Evolutionary conservation across 2,888 invertebrate genomes (phyloP).

Genomic region (Cosmia trapezina): DNA sequence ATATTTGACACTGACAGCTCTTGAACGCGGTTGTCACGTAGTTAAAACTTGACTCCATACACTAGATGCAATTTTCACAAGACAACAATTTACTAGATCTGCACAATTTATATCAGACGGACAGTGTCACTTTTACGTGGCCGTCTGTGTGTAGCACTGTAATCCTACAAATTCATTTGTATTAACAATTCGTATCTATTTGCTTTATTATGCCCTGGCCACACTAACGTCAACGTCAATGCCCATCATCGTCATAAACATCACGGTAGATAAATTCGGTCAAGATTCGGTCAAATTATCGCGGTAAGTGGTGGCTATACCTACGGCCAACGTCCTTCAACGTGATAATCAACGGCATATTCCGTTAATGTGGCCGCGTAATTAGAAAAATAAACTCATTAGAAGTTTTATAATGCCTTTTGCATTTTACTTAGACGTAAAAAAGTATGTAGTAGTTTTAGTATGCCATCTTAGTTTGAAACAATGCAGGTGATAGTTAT

Average conservation of each 20-base stretch:
- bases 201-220: no score
- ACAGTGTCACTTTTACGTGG: constrained; percentile 2
- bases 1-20: neutral
- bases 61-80: neutral
- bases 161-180: neutral
- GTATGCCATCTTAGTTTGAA: constrained; percentile 22
- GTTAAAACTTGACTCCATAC: neutral
- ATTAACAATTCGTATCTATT: neutral
- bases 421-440: neutral
- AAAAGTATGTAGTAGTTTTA: constrained; percentile 5
- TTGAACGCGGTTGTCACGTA: neutral
- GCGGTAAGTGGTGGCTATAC: no score
- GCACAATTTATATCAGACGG: constrained; percentile 8
- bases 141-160: neutral
- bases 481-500: constrained; percentile 43
- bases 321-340: no score
- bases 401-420: neutral
- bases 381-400: neutral
- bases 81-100: constrained; percentile 5
- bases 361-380: no score
- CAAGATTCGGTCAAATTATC: no score
- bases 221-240: no score
- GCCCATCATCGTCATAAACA: no score
- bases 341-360: no score
- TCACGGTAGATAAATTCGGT: no score